Evolutionary conservation across 2,797 vertebrate genomes (phyloP), one percentile per base, ranked within the genome.

Genomic region (Pipistrellus pipistrellus): DNA sequence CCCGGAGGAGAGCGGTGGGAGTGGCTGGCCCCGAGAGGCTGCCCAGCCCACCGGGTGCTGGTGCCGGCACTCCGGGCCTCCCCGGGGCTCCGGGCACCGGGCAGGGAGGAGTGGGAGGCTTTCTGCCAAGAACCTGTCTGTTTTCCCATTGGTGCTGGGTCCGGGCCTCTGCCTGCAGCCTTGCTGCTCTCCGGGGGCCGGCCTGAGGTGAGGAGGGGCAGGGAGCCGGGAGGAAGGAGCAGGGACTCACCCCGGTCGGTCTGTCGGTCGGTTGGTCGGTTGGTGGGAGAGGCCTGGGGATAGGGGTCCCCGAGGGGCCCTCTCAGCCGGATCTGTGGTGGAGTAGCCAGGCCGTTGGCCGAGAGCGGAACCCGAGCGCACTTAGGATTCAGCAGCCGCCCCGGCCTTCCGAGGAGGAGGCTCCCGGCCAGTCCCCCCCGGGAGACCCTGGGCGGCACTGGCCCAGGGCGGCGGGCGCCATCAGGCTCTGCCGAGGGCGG

Each of bases 401-500:
- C 27, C 20, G 87, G 71, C 53, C 53, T 32, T 72, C 0, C 25
- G 68, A 83, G 93, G 81, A 95, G 96, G 88, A 95, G 95, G 57
- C 97, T 98, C 97, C 97, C 48, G 55, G 94, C 94, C 95, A 27
- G 57, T 2, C 95, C 96, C 93, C 96, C 89, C 97, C 92, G 82
- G 95, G 95, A 97, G 97, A 97, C 97, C 96, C 66, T 93, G 96
- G 84, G 85, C 95, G 96, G 95, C 15, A 0, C 95, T 97, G 95
- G 96, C 94, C 96, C 94, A 66, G 93, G 96, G 96, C 72, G 84
- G 96, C 96, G 96, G 71, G 85, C 97, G 92, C 96, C 95, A 95
- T 97, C 97, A 97, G 91, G 86, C 97, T 95, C 96, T 97, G n/a
- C 41, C 97, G 95, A 78, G 95, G 97, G 97, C 97, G 95, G 93